A percentile compares a stretch with the other conserved stretches of the same genome.
Evolutionary conservation across 1,140 invertebrate genomes (phyloP).

Genomic region (Scylla paramamosain): DNA sequence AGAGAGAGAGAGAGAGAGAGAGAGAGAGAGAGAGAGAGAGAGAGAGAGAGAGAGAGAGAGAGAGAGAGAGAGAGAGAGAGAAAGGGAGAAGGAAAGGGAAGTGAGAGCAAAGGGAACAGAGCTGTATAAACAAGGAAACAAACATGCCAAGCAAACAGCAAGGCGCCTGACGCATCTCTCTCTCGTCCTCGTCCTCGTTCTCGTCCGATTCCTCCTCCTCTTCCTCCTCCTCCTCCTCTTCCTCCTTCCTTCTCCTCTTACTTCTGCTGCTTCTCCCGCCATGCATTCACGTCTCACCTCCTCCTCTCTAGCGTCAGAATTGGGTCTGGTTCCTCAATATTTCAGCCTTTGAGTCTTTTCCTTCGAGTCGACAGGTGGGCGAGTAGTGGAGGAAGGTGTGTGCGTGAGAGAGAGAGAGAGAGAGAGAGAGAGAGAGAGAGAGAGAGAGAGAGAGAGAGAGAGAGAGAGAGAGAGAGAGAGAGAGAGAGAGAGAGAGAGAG

Average conservation of each 20-base stretch:
- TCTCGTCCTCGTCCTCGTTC: background rate
- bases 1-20: background rate
- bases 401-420: background rate
- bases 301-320: background rate
- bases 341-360: background rate
- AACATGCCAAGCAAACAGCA: background rate
- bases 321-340: constrained; percentile 21
- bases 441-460: background rate
- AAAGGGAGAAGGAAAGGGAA: background rate
- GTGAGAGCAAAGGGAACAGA: background rate
- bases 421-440: background rate
- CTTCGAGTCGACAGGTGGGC: background rate
- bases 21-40: background rate
- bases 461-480: constrained; percentile 5
- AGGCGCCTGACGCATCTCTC: background rate
- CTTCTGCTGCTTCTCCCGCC: background rate
- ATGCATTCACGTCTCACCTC: background rate
- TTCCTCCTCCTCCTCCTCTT: background rate
- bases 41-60: background rate
- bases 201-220: background rate
- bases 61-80: background rate
- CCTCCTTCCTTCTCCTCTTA: background rate
- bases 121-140: constrained; percentile 13
- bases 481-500: background rate
- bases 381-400: background rate